These are phyloP conservation scores for Aradophagus sp. DNA, from an alignment of 1,140 invertebrate species.

Conservation along the genomic window DNA sequence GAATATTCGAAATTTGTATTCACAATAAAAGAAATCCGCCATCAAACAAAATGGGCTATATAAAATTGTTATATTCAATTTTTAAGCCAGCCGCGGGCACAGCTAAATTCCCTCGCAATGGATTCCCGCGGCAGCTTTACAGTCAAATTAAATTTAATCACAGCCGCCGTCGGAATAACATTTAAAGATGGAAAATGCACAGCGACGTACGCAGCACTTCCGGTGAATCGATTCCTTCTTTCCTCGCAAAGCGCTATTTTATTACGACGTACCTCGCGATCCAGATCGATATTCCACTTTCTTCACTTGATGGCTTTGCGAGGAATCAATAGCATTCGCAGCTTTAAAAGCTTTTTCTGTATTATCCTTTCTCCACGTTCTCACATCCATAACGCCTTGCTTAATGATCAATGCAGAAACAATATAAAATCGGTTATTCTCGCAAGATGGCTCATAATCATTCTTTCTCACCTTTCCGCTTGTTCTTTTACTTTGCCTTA, in stretches of 20 bases:
- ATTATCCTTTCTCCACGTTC: conserved; percentile 43
- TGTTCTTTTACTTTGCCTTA: too few species aligned
- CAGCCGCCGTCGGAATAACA: conserved; percentile 42
- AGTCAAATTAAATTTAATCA: conserved; percentile 54
- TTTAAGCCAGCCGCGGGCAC: conserved; percentile 25
- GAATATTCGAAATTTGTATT: conserved; percentile 12
- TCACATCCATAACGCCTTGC: conserved; percentile 31
- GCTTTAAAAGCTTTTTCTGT: conserved; percentile 52
- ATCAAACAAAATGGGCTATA: conserved; percentile 22
- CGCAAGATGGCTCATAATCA: conserved; percentile 9
- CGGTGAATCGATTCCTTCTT: conserved; percentile 44
- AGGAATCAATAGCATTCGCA: conserved; percentile 50
- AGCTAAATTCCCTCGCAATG: conserved; percentile 26
- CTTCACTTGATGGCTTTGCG: conserved; percentile 51
- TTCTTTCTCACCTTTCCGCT: too few species aligned
- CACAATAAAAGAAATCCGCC: conserved; percentile 13
- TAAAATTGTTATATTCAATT: conserved; percentile 50
- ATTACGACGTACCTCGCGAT: conserved; percentile 50
- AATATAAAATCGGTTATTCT: conserved; percentile 36
- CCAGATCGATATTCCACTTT: conserved; percentile 51
- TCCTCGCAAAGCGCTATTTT: conserved; percentile 54
- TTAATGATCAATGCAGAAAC: conserved; percentile 56
- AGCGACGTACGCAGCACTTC: conserved; percentile 50
- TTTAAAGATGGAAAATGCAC: conserved; percentile 54
- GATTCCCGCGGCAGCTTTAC: conserved; percentile 36